Evolutionary conservation across 2,888 invertebrate genomes (phyloP).

Genomic region (Philereme vetulata): DNA sequence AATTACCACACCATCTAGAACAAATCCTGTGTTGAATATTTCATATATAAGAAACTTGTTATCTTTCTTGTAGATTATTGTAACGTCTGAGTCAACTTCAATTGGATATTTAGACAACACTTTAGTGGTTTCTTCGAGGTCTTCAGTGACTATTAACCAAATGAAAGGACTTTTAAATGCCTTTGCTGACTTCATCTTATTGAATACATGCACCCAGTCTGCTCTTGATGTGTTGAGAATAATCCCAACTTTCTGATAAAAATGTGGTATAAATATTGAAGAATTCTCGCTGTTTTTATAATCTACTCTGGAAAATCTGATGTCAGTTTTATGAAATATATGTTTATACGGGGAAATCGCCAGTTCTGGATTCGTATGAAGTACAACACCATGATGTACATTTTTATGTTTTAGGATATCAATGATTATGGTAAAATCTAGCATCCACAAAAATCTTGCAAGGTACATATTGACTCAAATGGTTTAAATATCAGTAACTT

Average conservation of each 20-base stretch:
- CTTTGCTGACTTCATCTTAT: slow-evolving; percentile 30
- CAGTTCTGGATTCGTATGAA: slow-evolving; percentile 37
- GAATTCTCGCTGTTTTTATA: slow-evolving; percentile 25
- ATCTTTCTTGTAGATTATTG: slow-evolving; percentile 51
- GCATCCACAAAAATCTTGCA: slow-evolving; percentile 20
- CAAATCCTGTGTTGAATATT: slow-evolving; percentile 82
- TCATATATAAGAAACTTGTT: slow-evolving; percentile 65
- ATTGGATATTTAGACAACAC: slow-evolving; percentile 61
- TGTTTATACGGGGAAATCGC: slow-evolving; percentile 46
- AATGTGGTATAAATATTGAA: slow-evolving; percentile 31
- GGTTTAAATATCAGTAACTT: background rate
- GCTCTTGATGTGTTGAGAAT: slow-evolving; percentile 58
- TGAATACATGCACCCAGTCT: slow-evolving; percentile 54
- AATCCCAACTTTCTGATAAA: slow-evolving; percentile 52
- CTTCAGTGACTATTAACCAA: slow-evolving; percentile 65
- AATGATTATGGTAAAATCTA: slow-evolving; percentile 36
- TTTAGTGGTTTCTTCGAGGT: slow-evolving; percentile 47
- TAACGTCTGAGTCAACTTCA: slow-evolving; percentile 76
- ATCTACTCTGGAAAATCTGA: slow-evolving; percentile 39
- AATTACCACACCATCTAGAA: slow-evolving; percentile 77
- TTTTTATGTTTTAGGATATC: slow-evolving; percentile 62
- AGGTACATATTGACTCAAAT: slow-evolving; percentile 21
- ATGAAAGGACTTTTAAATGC: slow-evolving; percentile 55
- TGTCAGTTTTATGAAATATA: slow-evolving; percentile 45
- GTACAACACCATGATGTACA: slow-evolving; percentile 53